Percentiles rank a stretch among this genome's conserved stretches.
phyloP scores from a whole-genome alignment of 2,888 invertebrate genomes.

The Hypselothyrea guttata region DNA sequence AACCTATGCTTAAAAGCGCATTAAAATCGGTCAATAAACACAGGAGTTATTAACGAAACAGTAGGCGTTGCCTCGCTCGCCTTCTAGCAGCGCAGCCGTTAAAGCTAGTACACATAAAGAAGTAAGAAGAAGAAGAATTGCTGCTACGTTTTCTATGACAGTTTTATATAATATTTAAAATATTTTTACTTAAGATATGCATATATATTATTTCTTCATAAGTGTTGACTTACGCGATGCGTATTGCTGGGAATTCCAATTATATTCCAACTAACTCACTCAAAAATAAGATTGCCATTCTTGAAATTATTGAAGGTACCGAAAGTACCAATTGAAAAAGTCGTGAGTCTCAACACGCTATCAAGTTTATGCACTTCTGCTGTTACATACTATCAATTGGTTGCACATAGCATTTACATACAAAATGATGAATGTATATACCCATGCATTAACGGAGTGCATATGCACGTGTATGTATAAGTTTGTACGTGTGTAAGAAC shows the following conservation, averaged over 20 bases:
- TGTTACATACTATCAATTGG: conserved; percentile 14
- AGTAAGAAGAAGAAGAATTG: no score
- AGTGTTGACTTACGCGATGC: not conserved
- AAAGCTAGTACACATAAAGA: no score
- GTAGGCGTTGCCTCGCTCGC: no score
- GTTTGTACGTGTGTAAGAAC: conserved; percentile 5
- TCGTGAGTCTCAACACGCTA: conserved; percentile 44
- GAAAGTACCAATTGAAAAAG: conserved; percentile 47
- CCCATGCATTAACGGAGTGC: no score
- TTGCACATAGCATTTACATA: conserved; percentile 7
- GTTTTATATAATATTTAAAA: no score
- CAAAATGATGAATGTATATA: not conserved
- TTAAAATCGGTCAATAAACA: no score
- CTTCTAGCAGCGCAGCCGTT: no score
- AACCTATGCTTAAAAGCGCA: no score
- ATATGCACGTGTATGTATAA: no score
- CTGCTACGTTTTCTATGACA: no score
- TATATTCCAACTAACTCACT: conserved; percentile 19
- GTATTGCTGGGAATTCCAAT: conserved; percentile 7
- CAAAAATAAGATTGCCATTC: conserved; percentile 23
- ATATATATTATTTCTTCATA: not conserved
- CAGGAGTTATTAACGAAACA: no score
- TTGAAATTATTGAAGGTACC: conserved; percentile 49
- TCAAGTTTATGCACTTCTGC: conserved; percentile 13
- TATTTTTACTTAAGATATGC: no score